These are phyloP conservation scores for Belgica antarctica DNA, from an alignment of 2,888 invertebrate genomes.

Conservation along the genomic window DNA sequence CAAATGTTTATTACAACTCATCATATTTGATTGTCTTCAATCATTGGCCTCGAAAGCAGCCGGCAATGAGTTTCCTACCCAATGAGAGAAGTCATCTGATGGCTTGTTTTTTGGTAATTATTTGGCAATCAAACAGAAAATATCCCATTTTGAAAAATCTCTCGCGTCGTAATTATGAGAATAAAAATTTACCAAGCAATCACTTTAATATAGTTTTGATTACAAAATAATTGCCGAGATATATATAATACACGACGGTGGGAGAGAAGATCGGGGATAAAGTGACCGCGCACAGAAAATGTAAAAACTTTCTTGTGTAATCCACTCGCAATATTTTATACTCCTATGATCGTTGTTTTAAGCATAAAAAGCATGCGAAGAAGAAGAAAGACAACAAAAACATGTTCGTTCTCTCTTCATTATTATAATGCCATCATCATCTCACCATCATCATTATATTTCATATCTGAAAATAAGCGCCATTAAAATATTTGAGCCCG, in stretches of 20 bases:
- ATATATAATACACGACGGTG: constrained; percentile 30
- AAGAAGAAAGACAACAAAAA: background rate
- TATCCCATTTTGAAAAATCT: constrained; percentile 31
- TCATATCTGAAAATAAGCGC: constrained; percentile 31
- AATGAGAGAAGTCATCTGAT: constrained; percentile 6
- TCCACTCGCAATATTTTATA: background rate
- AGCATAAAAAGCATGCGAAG: background rate
- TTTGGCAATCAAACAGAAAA: constrained; percentile 36
- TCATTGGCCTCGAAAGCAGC: constrained; percentile 26
- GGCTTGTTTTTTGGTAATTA: constrained; percentile 33
- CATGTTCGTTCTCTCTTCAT: constrained; percentile 24
- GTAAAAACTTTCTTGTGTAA: background rate
- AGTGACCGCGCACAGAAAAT: background rate
- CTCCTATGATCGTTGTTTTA: background rate
- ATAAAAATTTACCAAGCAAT: constrained; percentile 43
- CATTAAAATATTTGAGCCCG: constrained; percentile 28
- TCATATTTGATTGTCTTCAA: constrained; percentile 39
- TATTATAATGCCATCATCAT: constrained; percentile 43
- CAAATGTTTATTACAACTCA: constrained; percentile 40
- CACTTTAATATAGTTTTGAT: constrained; percentile 42
- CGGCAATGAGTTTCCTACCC: background rate
- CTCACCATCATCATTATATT: constrained; percentile 34
- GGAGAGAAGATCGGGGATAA: background rate
- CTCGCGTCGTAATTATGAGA: constrained; percentile 28
- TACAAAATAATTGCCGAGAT: constrained; percentile 42